A percentile compares a stretch with the other conserved stretches of the same genome.
These are phyloP conservation scores for Cloeon dipterum DNA, from an alignment of 2,888 invertebrate species.

Conservation along the genomic window DNA sequence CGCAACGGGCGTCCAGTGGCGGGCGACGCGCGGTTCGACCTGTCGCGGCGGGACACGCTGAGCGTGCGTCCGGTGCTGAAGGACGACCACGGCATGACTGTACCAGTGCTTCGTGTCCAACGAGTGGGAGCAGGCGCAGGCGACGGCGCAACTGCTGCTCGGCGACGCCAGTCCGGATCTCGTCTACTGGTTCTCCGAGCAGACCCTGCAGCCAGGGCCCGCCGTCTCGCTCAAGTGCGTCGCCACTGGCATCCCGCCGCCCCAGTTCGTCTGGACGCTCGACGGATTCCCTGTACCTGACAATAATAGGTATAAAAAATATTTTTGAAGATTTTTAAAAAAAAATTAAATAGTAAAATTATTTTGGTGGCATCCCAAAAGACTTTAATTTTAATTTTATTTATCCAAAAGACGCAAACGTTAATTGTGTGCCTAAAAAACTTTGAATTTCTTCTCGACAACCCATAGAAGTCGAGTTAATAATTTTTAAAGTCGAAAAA, in stretches of 20 bases:
- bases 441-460: too few species aligned
- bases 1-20: constrained; percentile 46
- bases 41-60: constrained; percentile 8
- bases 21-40: constrained; percentile 24
- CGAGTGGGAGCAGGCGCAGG: constrained; percentile 20
- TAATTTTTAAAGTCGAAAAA: too few species aligned
- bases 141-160: constrained; percentile 18
- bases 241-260: constrained; percentile 84
- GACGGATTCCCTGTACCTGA: constrained; percentile 70
- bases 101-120: constrained; percentile 26
- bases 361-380: too few species aligned
- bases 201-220: constrained; percentile 76
- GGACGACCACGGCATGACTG: constrained; percentile 26
- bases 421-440: too few species aligned
- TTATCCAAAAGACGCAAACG: too few species aligned
- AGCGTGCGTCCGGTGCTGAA: constrained; percentile 16
- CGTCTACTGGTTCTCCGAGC: constrained; percentile 78
- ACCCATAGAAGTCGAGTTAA: too few species aligned
- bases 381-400: too few species aligned
- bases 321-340: neutral
- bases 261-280: constrained; percentile 75
- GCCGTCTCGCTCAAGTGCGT: constrained; percentile 80
- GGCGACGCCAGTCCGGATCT: constrained; percentile 69
- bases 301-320: constrained; percentile 35
- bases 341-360: too few species aligned